A percentile compares a stretch with the other conserved stretches of the same genome.
phyloP scores from a whole-genome alignment of 2,888 invertebrate species.

The Priocnemis perturbator region DNA sequence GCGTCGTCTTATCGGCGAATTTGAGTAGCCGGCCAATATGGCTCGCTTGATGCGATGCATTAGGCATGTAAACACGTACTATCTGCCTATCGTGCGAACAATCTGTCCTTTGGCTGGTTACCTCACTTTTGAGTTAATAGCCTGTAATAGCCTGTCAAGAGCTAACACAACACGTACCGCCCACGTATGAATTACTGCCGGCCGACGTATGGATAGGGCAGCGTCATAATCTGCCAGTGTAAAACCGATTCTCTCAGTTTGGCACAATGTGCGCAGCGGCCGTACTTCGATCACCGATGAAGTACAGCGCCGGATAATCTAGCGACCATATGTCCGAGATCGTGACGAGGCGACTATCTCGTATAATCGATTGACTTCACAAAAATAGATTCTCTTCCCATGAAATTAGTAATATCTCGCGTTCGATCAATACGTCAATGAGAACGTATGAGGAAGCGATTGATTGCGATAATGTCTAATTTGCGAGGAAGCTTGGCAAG shows the following conservation, averaged over 20 bases:
- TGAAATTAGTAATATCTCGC: no score
- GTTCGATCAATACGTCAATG: no score
- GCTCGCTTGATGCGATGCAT: slow-evolving; percentile 56
- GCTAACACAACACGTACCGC: slow-evolving; percentile 51
- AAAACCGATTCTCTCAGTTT: background rate
- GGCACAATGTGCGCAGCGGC: background rate
- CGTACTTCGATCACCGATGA: slow-evolving; percentile 15
- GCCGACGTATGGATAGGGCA: slow-evolving; percentile 27
- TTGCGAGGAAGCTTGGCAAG: no score
- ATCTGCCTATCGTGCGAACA: slow-evolving; percentile 57
- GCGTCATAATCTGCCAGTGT: slow-evolving; percentile 15
- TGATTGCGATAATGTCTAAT: no score
- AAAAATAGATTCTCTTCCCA: no score
- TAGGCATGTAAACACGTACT: slow-evolving; percentile 67
- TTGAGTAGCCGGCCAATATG: slow-evolving; percentile 52
- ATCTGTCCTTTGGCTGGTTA: slow-evolving; percentile 57
- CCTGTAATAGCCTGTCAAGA: slow-evolving; percentile 57
- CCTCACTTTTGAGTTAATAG: slow-evolving; percentile 52
- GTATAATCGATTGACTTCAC: no score
- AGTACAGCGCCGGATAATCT: no score
- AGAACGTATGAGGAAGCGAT: no score
- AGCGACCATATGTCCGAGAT: no score
- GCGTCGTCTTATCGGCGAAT: slow-evolving; percentile 35
- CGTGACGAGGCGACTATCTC: no score
- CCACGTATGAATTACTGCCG: slow-evolving; percentile 30